Conservation (phyloP, 92 coral and sea anemone species). For the Zoanthus gigantus region DNA sequence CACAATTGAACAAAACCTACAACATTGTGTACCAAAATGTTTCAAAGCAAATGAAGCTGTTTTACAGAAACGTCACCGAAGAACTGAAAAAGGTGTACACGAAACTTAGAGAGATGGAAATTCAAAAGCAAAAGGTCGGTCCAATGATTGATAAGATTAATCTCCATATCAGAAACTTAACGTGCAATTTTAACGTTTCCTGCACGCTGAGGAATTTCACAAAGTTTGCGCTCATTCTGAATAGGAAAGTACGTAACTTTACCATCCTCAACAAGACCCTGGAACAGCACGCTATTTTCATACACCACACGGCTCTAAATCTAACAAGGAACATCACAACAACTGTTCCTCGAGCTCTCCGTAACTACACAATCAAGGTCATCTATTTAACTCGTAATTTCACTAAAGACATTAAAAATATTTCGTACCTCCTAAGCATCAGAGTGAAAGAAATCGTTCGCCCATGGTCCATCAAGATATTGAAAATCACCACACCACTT, state of each 20-base stretch:
- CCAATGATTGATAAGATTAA: slow-evolving; percentile 72
- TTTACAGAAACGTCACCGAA: slow-evolving; percentile 43
- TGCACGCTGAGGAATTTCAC: slow-evolving; percentile 76
- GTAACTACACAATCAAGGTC: slow-evolving; percentile 79
- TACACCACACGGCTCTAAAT: slow-evolving; percentile 29
- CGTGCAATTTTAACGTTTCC: slow-evolving; percentile 76
- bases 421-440: slow-evolving; percentile 55
- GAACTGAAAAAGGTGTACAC: slow-evolving; percentile 61
- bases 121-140: slow-evolving; percentile 79
- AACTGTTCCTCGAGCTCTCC: slow-evolving; percentile 69
- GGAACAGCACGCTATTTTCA: slow-evolving; percentile 47
- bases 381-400: slow-evolving; percentile 75
- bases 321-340: slow-evolving; percentile 67
- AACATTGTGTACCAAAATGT: slow-evolving; percentile 61
- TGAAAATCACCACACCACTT: slow-evolving; percentile 71
- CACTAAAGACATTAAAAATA: slow-evolving; percentile 59
- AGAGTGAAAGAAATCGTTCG: slow-evolving; percentile 47
- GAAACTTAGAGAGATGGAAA: slow-evolving; percentile 73
- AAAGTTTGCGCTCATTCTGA: slow-evolving; percentile 50
- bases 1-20: slow-evolving; percentile 50
- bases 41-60: slow-evolving; percentile 1
- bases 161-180: slow-evolving; percentile 60
- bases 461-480: slow-evolving; percentile 51
- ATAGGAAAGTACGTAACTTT: slow-evolving; percentile 52
- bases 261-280: slow-evolving; percentile 71